phyloP scores from a whole-genome alignment of 2,113 vertebrate genomes.

The Nothoprocta pentlandii region DNA sequence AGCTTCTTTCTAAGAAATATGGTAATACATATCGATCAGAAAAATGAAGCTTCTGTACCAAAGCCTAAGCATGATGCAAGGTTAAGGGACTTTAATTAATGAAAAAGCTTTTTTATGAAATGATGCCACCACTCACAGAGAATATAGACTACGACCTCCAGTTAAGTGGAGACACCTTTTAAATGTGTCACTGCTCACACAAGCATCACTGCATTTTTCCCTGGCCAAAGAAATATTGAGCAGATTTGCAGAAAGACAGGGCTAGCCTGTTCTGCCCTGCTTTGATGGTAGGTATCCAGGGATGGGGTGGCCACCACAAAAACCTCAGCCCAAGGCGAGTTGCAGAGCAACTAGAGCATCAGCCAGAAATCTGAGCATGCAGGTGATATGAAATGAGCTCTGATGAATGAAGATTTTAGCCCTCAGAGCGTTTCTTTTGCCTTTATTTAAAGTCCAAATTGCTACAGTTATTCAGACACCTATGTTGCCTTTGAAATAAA shows the following conservation, averaged over 20 bases:
- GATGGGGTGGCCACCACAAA: neutral
- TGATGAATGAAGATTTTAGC: neutral
- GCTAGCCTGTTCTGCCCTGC: neutral
- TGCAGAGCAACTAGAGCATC: neutral
- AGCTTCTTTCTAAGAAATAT: constrained; percentile 70
- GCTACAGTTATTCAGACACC: neutral
- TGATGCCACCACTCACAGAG: constrained; percentile 22
- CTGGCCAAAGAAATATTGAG: neutral
- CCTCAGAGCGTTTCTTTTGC: neutral
- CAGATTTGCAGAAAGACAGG: neutral
- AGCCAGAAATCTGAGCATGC: neutral
- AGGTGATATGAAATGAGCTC: neutral
- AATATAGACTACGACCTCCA: constrained; percentile 22
- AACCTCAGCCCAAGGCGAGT: rapidly evolving
- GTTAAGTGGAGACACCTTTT: constrained; percentile 24
- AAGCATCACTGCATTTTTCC: neutral
- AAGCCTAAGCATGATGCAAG: constrained; percentile 29
- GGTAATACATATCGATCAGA: constrained; percentile 69
- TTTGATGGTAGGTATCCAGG: neutral
- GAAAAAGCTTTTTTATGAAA: constrained; percentile 70
- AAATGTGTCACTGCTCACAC: neutral
- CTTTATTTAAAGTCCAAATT: constrained; percentile 1
- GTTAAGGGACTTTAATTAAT: constrained; percentile 73
- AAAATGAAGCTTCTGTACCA: constrained; percentile 53
- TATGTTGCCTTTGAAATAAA: neutral